These are phyloP conservation scores for Athene noctua DNA, from an alignment of 2,113 vertebrate genomes.

Conservation along the genomic window DNA sequence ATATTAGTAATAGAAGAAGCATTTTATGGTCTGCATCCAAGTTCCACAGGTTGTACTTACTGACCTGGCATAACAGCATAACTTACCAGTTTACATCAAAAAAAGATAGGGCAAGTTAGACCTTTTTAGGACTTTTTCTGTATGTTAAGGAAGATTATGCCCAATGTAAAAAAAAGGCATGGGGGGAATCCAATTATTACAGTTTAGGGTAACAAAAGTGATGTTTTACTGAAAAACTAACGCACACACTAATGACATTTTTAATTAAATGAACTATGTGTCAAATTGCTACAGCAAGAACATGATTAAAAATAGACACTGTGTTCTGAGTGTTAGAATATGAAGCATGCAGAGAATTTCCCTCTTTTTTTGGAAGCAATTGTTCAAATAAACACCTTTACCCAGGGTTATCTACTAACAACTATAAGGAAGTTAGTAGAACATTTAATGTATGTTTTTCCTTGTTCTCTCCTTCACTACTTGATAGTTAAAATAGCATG, in stretches of 20 bases:
- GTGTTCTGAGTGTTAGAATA: not conserved
- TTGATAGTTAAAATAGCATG: not conserved
- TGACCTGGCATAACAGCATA: not conserved
- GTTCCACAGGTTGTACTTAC: not conserved
- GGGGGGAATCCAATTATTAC: not conserved
- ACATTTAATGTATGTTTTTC: not conserved
- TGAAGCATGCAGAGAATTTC: not conserved
- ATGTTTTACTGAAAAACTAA: not conserved
- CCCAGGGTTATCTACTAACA: not conserved
- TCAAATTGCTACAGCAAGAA: not conserved
- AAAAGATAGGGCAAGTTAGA: not conserved
- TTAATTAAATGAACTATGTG: not conserved
- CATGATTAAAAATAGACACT: not conserved
- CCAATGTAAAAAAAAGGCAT: not conserved
- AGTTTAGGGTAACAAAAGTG: not conserved
- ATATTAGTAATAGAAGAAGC: not conserved
- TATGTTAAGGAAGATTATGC: not conserved
- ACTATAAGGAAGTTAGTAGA: not conserved
- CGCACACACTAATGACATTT: not conserved
- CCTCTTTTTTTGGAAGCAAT: not conserved
- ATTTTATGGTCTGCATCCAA: not conserved
- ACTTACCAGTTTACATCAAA: not conserved
- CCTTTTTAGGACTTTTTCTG: not conserved
- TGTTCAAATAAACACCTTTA: not conserved
- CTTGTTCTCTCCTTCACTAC: not conserved